phyloP scores from a whole-genome alignment of 2,797 vertebrate species.

The Luscinia luscinia region DNA sequence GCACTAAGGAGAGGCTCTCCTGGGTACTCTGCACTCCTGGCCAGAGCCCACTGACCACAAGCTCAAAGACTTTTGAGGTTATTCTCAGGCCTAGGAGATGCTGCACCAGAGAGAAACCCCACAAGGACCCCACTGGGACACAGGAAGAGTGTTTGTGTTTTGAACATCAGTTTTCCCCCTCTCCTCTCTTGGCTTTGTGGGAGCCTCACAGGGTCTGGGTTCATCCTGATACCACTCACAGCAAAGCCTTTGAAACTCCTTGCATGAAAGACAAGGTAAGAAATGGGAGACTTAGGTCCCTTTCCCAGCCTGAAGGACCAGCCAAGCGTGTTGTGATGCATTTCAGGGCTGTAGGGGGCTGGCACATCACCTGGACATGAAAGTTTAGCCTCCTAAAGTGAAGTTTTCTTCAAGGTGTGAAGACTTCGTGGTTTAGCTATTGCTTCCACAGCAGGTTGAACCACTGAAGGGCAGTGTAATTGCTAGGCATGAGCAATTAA shows the following conservation, averaged over 20 bases:
- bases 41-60: not conserved
- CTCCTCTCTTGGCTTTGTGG: not conserved
- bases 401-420: not conserved
- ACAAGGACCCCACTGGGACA: not conserved
- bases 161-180: not conserved
- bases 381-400: not conserved
- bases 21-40: not conserved
- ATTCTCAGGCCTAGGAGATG: not conserved
- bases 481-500: not conserved
- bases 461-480: not conserved
- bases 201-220: not conserved
- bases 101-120: not conserved
- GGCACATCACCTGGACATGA: not conserved
- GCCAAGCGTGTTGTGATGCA: fast-evolving
- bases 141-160: not conserved
- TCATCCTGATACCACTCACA: not conserved
- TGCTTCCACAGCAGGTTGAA: not conserved
- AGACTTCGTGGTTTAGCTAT: not conserved
- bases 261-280: not conserved
- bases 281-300: not conserved
- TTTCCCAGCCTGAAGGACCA: not conserved
- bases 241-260: not conserved
- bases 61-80: not conserved
- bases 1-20: not conserved
- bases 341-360: not conserved